phyloP scores from a whole-genome alignment of 2,888 invertebrate genomes.

The Bedellia somnulentella region DNA sequence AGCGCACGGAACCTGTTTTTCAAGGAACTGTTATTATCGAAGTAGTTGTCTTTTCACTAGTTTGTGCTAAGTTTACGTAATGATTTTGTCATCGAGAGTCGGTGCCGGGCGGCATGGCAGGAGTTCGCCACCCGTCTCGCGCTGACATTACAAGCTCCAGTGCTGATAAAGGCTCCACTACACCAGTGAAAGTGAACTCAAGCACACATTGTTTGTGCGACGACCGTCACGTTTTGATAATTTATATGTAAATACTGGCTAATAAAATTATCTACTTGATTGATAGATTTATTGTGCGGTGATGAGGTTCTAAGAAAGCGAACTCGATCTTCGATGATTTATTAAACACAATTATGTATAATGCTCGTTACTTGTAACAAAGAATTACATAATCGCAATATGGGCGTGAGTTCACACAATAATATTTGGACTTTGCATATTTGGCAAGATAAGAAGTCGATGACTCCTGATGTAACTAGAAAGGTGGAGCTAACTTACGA shows the following conservation, averaged over 20 bases:
- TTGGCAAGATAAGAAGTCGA: too few relatives aligned
- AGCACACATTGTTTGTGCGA: constrained; percentile 29
- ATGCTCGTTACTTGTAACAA: too few relatives aligned
- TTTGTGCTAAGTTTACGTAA: constrained; percentile 13
- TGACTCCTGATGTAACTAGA: too few relatives aligned
- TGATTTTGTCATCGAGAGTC: constrained; percentile 5
- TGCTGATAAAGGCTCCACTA: constrained; percentile 21
- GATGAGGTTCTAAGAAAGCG: constrained; percentile 36
- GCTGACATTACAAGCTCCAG: constrained; percentile 18
- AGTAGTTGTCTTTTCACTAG: constrained; percentile 1
- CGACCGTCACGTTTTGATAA: constrained; percentile 36
- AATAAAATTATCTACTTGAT: constrained; percentile 42
- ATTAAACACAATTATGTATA: too few relatives aligned
- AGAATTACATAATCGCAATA: too few relatives aligned
- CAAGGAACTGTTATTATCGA: constrained; percentile 2
- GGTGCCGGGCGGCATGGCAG: neutral
- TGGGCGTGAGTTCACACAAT: too few relatives aligned
- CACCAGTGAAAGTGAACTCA: constrained; percentile 19
- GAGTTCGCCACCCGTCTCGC: constrained; percentile 12
- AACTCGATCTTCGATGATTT: too few relatives aligned
- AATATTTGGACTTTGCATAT: too few relatives aligned
- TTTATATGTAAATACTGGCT: constrained; percentile 35
- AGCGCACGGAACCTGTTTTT: constrained; percentile 2
- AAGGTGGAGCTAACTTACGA: too few relatives aligned
- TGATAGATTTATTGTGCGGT: constrained; percentile 38